Conservation (phyloP, 1,140 invertebrate species). For the Belonocnema kinseyi region DNA sequence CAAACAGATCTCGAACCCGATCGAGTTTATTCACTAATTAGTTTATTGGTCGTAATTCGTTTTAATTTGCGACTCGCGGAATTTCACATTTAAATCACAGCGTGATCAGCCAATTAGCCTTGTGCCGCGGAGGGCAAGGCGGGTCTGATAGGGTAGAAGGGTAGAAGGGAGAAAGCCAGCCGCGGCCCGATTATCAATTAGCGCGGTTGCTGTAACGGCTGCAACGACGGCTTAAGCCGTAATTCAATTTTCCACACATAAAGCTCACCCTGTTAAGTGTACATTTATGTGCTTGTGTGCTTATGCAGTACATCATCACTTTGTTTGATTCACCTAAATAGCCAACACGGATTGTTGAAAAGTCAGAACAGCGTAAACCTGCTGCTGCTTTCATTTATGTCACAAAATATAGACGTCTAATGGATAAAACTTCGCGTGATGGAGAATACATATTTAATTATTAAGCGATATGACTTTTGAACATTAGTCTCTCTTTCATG, state of each 20-base stretch:
- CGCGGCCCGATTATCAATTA: slow-evolving; percentile 69
- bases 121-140: slow-evolving; percentile 38
- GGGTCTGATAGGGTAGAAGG: slow-evolving; percentile 43
- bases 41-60: slow-evolving; percentile 62
- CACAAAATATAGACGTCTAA: neutral
- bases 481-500: no score
- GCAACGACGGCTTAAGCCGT: slow-evolving; percentile 58
- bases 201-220: slow-evolving; percentile 62
- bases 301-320: slow-evolving; percentile 50
- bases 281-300: slow-evolving; percentile 49
- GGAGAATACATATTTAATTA: neutral
- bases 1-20: slow-evolving; percentile 35
- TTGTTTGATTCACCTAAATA: slow-evolving; percentile 36
- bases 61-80: slow-evolving; percentile 60
- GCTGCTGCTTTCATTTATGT: neutral
- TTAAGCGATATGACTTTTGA: neutral
- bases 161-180: slow-evolving; percentile 51
- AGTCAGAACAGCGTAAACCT: slow-evolving; percentile 6
- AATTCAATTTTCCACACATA: slow-evolving; percentile 61
- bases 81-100: slow-evolving; percentile 66
- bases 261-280: slow-evolving; percentile 41
- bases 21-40: slow-evolving; percentile 62
- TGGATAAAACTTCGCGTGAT: neutral
- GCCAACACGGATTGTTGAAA: slow-evolving; percentile 16
- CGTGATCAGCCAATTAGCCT: slow-evolving; percentile 67